Evolutionary conservation across 1,140 invertebrate species (phyloP).

Genomic region (Pogonognathellus flavescens): DNA sequence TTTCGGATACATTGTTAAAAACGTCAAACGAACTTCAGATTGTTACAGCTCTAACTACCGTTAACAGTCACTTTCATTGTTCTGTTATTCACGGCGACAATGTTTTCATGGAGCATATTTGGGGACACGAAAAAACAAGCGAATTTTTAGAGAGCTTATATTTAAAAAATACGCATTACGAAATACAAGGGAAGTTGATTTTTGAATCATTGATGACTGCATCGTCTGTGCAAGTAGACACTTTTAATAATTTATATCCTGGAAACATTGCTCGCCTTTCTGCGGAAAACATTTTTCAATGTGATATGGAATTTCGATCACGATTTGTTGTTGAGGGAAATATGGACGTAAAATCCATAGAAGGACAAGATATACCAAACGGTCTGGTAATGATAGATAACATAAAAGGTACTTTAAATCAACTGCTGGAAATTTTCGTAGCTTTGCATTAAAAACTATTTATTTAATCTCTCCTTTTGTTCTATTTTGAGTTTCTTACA

Average conservation of each 20-base stretch:
- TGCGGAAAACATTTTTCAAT: constrained; percentile 40
- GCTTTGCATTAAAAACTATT: too few species aligned
- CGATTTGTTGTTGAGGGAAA: background rate
- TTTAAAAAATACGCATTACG: background rate
- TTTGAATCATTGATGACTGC: background rate
- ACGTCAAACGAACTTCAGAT: background rate
- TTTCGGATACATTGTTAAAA: background rate
- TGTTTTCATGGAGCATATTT: background rate
- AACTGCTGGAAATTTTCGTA: background rate
- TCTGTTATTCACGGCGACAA: background rate
- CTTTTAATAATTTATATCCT: constrained; percentile 24
- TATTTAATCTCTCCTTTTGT: too few species aligned
- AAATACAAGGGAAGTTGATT: background rate
- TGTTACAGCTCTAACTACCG: background rate
- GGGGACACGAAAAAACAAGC: background rate
- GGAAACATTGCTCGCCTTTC: constrained; percentile 28
- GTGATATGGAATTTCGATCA: background rate
- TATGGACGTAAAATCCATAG: background rate
- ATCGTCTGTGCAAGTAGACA: background rate
- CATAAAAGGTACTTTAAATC: background rate
- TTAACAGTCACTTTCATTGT: background rate
- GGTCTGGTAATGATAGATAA: constrained; percentile 29
- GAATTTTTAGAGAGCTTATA: background rate
- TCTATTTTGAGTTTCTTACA: background rate
- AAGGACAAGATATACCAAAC: constrained; percentile 12